Base-by-base conservation (phyloP, 2,113 vertebrate genomes). In the Megalops atlanticus region DNA sequence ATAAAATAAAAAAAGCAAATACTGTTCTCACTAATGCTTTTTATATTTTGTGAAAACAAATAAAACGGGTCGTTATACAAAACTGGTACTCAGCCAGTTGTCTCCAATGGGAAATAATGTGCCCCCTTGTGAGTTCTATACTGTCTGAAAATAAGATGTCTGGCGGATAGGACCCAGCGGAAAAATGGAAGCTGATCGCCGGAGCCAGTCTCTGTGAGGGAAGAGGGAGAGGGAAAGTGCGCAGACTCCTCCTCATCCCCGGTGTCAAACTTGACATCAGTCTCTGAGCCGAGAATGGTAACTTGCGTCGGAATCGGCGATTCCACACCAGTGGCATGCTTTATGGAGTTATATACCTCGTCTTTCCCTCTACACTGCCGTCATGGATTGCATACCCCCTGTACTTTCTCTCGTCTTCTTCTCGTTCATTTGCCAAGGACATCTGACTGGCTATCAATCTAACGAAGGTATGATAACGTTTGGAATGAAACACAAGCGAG, bases 321-420 rank as follows among this genome's bases (percentile, higher is more conserved):
- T 89, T 92, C 92, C 96, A 94, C 93, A 94, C 92, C 95, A 94
- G 94, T 95, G 96, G 96, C 93, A 92, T 89, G 95, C 96, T 96
- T 93, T 93, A 91, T 93, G 96, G 94, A 96, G 96, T 95, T 95
- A 95, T 97, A 96, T 93, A 91, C 94, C 94, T 94, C 92, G 91
- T 92, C 84, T 91, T 93, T 86, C 92, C 89, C 91, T 93, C 93
- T 95, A 93, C 95, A 92, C 92, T 92, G 91, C 94, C 94, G 95
- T 94, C 94, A 98, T 97, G 97, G 96, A 95, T 92, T 95, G 95
- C 94, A 94, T 91, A 89, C 80, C 91, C 92, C 88, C 91, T 88
- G 91, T 92, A 76, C 89, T 94, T 84, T 88, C 87, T 78, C 74
- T 92, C 83, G 88, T 91, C 81, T 89, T 86, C 88, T 89, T 92